phyloP scores from a whole-genome alignment of 2,113 vertebrate genomes.

The Chitala chitala region DNA sequence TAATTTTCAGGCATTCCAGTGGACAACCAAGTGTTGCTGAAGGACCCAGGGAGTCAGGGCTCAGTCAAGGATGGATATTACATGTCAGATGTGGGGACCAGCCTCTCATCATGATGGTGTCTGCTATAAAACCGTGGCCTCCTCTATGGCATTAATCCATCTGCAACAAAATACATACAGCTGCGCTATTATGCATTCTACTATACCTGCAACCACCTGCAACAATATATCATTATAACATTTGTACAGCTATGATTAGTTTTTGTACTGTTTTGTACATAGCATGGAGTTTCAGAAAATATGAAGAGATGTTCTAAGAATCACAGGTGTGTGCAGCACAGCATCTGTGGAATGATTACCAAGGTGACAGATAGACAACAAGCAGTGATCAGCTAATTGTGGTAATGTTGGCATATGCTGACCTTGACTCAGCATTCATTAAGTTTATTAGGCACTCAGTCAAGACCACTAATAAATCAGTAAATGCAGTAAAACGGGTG shows the following conservation, averaged over 20 bases:
- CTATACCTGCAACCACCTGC: background rate
- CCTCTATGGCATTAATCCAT: conserved; percentile 92
- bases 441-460: background rate
- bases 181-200: background rate
- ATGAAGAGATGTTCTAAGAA: background rate
- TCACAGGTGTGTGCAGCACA: background rate
- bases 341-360: background rate
- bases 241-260: background rate
- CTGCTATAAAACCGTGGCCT: conserved; percentile 91
- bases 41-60: conserved; percentile 3
- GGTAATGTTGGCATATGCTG: background rate
- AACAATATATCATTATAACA: too few relatives aligned
- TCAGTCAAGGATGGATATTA: background rate
- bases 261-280: background rate
- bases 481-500: too few relatives aligned
- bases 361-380: background rate
- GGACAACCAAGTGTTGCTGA: background rate
- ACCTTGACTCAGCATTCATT: too few relatives aligned
- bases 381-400: background rate
- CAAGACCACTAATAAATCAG: background rate
- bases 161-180: conserved; percentile 51
- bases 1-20: conserved; percentile 26
- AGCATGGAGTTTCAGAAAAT: background rate
- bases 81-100: background rate
- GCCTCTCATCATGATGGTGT: conserved; percentile 22